Evolutionary conservation across 2,113 vertebrate genomes (phyloP).

Genomic region (Aepyceros melampus): DNA sequence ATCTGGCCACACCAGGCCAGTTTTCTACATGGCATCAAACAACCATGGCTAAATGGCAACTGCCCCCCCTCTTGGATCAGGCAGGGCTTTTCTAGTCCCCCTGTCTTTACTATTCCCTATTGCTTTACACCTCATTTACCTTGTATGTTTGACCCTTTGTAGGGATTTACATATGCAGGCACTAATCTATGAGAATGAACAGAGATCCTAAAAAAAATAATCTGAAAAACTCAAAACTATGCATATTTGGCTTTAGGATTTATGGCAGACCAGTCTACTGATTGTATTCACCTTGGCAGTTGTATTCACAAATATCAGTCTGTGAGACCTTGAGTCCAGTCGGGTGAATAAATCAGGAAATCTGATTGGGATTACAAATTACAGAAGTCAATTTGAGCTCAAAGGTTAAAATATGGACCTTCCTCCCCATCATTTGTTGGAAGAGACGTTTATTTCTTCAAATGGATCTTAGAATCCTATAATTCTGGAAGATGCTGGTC

Average conservation of each 20-base stretch:
- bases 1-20: background rate
- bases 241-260: slow-evolving; percentile 7
- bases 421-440: background rate
- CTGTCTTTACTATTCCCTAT: background rate
- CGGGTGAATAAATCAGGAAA: background rate
- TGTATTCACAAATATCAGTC: background rate
- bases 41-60: background rate
- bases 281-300: background rate
- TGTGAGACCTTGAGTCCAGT: background rate
- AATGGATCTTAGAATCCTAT: background rate
- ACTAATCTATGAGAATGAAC: background rate
- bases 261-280: background rate
- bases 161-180: background rate
- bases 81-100: background rate
- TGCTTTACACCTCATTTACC: background rate
- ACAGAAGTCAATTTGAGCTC: background rate
- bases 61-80: background rate
- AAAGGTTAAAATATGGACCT: background rate
- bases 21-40: background rate
- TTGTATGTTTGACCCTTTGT: background rate
- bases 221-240: slow-evolving; percentile 5
- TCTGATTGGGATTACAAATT: background rate
- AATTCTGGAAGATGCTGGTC: background rate
- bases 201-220: background rate
- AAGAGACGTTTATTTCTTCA: background rate